Evolutionary conservation across 2,113 vertebrate species (phyloP).

Genomic region (Trogon melanurus): DNA sequence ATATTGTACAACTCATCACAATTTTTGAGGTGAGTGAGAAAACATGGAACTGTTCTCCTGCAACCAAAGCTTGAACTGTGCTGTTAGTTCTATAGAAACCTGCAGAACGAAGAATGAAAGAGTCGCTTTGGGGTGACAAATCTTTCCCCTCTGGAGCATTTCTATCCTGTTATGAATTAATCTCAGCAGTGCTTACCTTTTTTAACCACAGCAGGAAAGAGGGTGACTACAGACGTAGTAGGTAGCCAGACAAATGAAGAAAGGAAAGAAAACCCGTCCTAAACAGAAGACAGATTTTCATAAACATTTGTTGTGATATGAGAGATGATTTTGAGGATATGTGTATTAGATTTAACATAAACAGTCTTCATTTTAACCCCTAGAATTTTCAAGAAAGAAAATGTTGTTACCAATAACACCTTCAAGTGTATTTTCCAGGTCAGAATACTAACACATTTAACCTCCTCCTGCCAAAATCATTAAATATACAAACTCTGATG

Average conservation of each 20-base stretch:
- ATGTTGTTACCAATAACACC: rapidly evolving
- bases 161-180: neutral
- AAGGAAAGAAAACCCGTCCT: neutral
- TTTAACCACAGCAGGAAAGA: neutral
- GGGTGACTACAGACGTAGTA: neutral
- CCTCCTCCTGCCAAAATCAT: neutral
- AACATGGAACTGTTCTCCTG: neutral
- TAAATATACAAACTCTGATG: neutral
- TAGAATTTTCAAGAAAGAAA: neutral
- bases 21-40: neutral
- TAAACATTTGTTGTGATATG: neutral
- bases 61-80: neutral
- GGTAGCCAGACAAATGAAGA: neutral
- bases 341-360: neutral
- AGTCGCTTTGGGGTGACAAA: rapidly evolving
- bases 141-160: neutral
- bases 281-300: neutral
- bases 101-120: neutral
- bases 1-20: neutral
- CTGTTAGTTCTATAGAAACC: neutral
- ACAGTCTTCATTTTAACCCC: neutral
- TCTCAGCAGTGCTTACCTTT: neutral
- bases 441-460: neutral
- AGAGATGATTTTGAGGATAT: neutral
- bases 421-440: neutral